Conservation (phyloP, 2,888 invertebrate species). For the Diplolepis rosae region DNA sequence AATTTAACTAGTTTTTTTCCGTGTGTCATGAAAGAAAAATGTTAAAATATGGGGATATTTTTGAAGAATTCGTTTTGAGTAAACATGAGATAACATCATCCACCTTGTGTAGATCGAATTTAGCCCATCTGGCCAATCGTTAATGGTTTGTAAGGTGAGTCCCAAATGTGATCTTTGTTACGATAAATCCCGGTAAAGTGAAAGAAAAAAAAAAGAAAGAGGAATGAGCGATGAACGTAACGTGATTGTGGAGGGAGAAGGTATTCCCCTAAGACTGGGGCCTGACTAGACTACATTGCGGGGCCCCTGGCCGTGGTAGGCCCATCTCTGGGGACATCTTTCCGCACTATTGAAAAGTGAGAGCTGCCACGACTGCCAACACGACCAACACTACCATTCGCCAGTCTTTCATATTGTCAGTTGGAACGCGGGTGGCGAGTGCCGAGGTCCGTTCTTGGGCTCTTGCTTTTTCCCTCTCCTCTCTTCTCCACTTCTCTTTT, state of each 20-base stretch:
- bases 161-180: too few relatives aligned
- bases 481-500: conserved; percentile 32
- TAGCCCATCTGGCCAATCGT: too few relatives aligned
- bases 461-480: conserved; percentile 34
- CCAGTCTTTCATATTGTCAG: conserved; percentile 54
- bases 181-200: too few relatives aligned
- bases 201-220: too few relatives aligned
- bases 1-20: too few relatives aligned
- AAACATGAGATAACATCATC: too few relatives aligned
- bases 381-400: conserved; percentile 39
- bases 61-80: too few relatives aligned
- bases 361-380: conserved; percentile 33
- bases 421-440: conserved; percentile 62
- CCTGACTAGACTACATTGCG: conserved; percentile 40
- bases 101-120: too few relatives aligned
- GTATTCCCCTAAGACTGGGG: neutral
- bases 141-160: too few relatives aligned
- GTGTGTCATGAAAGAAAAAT: too few relatives aligned
- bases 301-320: conserved; percentile 57
- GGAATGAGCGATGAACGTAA: too few relatives aligned
- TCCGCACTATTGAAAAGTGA: conserved; percentile 50
- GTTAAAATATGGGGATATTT: too few relatives aligned
- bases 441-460: conserved; percentile 45
- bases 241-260: neutral
- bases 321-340: conserved; percentile 68